Evolutionary conservation across 2,888 invertebrate genomes (phyloP), one percentile per base, ranked within the genome.

Genomic region (Ariolimax columbianus): DNA sequence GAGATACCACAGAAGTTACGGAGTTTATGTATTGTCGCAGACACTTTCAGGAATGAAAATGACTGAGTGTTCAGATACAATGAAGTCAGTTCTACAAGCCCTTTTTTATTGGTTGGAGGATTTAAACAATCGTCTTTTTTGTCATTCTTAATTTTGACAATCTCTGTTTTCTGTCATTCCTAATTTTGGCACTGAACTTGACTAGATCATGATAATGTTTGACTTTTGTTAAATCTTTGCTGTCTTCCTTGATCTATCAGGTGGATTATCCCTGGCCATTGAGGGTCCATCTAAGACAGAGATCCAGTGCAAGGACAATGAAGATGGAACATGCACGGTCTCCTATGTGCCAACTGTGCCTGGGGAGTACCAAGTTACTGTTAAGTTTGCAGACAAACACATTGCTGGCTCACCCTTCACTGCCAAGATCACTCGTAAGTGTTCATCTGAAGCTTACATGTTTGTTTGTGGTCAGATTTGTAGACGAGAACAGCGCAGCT

Each of bases 291-390:
- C 96, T 96, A 99, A 95, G 97, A 98, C 95, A 96, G 98, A 96
- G 93, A 98, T 98, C 91, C 97, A 97, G 87, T 99, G 98, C 92
- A 97, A 97, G 91, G 99, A 99, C 95, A 99, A 99, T 95, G 98
- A 98, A 95, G 99, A 99, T 93, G 99, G 99, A 73, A 99, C 99
- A 0, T 97, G 97, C 94, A 98, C 98, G 0, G 99, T 99, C 0
- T 97, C 97, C 0, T 99, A 98, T 95, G 95, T 98, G 83, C 99
- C 99, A 79, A 98, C 98, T 0, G 97, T 98, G 3, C 98, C 99
- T 4, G 99, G 99, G 82, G 98, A 98, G 95, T 99, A 99, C 95
- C 98, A 97, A 94, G 96, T 99, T 89, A 96, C 97, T 30, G 98
- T 99, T 82, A 97, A 98, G 91, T 99, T 98, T 90, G 98, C 97